A percentile compares a stretch with the other conserved stretches of the same genome.
These are phyloP conservation scores for Bombyx mori DNA, from an alignment of 1,140 invertebrate species.

Conservation along the genomic window DNA sequence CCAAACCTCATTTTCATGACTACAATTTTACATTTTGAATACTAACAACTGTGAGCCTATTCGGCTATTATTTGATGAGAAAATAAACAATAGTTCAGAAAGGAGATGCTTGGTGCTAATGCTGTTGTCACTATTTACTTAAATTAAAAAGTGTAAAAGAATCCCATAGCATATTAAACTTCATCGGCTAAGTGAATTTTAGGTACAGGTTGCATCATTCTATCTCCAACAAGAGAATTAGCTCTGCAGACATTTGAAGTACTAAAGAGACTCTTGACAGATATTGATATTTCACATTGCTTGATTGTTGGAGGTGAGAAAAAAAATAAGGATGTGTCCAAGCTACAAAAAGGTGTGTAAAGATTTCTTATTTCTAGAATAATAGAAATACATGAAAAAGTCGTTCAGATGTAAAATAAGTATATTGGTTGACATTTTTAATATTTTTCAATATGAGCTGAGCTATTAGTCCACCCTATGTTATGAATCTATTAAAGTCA, in stretches of 20 bases:
- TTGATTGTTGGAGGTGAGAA: slow-evolving; percentile 93
- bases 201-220: slow-evolving; percentile 88
- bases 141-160: not conserved
- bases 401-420: not conserved
- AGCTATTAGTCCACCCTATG: too few relatives aligned
- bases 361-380: not conserved
- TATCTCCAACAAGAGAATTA: slow-evolving; percentile 93
- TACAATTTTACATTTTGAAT: too few relatives aligned
- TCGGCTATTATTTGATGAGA: too few relatives aligned
- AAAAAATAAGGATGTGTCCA: slow-evolving; percentile 77
- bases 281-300: slow-evolving; percentile 89
- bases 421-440: not conserved
- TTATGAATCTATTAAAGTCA: too few relatives aligned
- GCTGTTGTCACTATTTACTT: not conserved
- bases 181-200: slow-evolving; percentile 2
- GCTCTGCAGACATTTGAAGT: slow-evolving; percentile 94
- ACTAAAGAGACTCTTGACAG: slow-evolving; percentile 82
- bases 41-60: too few relatives aligned
- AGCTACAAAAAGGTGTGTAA: slow-evolving; percentile 72
- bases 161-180: not conserved
- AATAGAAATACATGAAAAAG: not conserved
- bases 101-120: not conserved
- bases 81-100: too few relatives aligned
- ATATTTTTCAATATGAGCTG: too few relatives aligned
- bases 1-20: too few relatives aligned